Base-by-base conservation (phyloP, 1,140 invertebrate species). In the Proctacanthus coquilletti region DNA sequence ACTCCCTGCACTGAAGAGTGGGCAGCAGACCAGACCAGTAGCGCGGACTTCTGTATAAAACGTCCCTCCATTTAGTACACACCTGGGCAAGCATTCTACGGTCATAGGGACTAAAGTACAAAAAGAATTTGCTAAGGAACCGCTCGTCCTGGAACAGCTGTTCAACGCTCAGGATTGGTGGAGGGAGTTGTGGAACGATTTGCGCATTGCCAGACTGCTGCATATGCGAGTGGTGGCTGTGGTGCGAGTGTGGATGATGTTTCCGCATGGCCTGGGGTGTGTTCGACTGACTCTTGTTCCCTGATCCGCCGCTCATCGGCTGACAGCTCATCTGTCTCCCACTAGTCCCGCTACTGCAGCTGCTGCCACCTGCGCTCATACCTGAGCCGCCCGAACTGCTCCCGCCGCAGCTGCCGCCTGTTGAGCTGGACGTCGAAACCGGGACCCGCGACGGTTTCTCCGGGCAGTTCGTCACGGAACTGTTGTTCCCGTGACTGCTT, bases 21-120 rank as follows among this genome's bases (percentile, higher is more conserved):
- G 86, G 84, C 32, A 82, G 66, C 29, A 92, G 64, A 2, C 84
- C 83, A 13, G 72, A 67, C 88, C 88, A 94, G 62, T 80, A 85
- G 30, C 75, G 66, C 1, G 83, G 82, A 25, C 76, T 75, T 17
- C 81, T 72, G 56, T 93, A 93, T 17, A 93, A 62, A 34, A 88
- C 68, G 48, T 88, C 82, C 39, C 84, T 70, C 88, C 88, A 93
- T 54, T 74, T 70, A 41, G 72, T 69, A 61, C 86, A 91, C 43
- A 81, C 78, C 66, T 85, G 80, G 13, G 85, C 80, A 43, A 93
- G 64, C 5, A 72, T 62, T 29, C 79, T 71, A 41, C 85, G 68
- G 45, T 94, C 88, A 30, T 68, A 70, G 1, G 82, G 65, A 29
- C 71, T 76, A 55, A 93, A 91, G 53, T 88, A 91, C 11, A 76